phyloP scores from a whole-genome alignment of 2,888 invertebrate species.

The Brassicogethes aeneus region DNA sequence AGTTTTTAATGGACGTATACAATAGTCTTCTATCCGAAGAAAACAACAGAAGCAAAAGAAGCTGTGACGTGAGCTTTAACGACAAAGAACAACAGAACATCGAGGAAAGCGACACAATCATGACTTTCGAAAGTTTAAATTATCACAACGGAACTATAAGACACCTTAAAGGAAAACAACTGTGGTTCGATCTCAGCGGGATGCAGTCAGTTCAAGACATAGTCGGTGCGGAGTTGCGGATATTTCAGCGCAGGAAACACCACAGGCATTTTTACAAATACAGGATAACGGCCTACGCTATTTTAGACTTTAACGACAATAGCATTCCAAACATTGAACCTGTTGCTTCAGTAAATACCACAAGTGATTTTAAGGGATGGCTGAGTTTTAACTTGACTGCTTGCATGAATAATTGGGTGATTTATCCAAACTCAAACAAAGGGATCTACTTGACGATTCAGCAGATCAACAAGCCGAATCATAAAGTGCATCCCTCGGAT shows the following conservation, averaged over 20 bases:
- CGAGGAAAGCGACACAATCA: constrained; percentile 1
- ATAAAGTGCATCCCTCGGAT: constrained; percentile 75
- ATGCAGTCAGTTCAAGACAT: constrained; percentile 75
- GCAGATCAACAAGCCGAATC: constrained; percentile 60
- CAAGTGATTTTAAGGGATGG: constrained; percentile 76
- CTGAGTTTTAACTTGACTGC: constrained; percentile 75
- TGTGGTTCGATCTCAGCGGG: constrained; percentile 90
- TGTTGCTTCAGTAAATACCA: constrained; percentile 67
- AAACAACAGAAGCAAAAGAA: background rate
- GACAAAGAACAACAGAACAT: background rate
- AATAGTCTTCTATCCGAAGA: background rate
- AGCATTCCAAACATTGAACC: constrained; percentile 67
- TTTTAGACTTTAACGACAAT: constrained; percentile 55
- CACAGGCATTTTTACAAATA: constrained; percentile 44
- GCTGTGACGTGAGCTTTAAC: background rate
- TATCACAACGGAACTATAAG: constrained; percentile 68
- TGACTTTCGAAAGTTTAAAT: constrained; percentile 40
- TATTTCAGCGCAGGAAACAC: constrained; percentile 59
- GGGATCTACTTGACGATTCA: constrained; percentile 79
- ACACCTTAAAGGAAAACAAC: constrained; percentile 76
- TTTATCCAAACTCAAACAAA: constrained; percentile 67
- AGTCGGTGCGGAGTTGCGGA: constrained; percentile 76
- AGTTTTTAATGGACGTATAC: background rate
- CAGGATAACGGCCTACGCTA: constrained; percentile 58
- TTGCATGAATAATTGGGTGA: constrained; percentile 71